Evolutionary conservation across 2,113 vertebrate species (phyloP).

Genomic region (Notiomystis cincta): DNA sequence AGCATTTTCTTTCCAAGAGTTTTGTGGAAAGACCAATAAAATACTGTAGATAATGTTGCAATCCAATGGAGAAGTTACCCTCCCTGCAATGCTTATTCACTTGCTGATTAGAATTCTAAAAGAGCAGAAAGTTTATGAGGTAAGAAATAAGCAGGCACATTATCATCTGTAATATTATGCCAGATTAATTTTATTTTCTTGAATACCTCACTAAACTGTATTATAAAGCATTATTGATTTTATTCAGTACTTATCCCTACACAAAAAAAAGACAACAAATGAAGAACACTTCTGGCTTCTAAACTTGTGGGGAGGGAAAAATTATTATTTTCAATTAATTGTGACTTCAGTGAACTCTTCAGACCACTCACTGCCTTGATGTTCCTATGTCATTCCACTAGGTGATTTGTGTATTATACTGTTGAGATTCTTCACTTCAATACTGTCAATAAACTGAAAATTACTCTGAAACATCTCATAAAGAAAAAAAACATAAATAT

Average conservation of each 20-base stretch:
- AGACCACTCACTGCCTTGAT: not conserved
- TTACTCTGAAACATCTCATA: not conserved
- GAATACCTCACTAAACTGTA: not conserved
- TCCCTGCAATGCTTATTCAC: not conserved
- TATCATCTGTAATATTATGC: not conserved
- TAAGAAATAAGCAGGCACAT: not conserved
- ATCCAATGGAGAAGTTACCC: not conserved
- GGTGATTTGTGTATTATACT: not conserved
- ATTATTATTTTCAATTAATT: not conserved
- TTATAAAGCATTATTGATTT: not conserved
- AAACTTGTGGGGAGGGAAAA: not conserved
- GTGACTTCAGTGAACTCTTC: not conserved
- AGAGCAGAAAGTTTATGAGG: not conserved
- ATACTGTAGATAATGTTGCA: not conserved
- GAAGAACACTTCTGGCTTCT: not conserved
- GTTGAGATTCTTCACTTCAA: not conserved
- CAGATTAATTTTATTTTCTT: not conserved
- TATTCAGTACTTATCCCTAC: not conserved
- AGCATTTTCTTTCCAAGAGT: not conserved
- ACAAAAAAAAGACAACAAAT: not conserved
- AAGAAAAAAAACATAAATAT: not conserved
- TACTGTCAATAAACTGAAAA: not conserved
- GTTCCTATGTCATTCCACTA: not conserved
- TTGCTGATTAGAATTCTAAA: not conserved
- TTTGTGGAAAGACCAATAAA: not conserved